Percentiles rank a stretch among this genome's conserved stretches.
phyloP scores from a whole-genome alignment of 2,113 vertebrate genomes.

The Vidua macroura region DNA sequence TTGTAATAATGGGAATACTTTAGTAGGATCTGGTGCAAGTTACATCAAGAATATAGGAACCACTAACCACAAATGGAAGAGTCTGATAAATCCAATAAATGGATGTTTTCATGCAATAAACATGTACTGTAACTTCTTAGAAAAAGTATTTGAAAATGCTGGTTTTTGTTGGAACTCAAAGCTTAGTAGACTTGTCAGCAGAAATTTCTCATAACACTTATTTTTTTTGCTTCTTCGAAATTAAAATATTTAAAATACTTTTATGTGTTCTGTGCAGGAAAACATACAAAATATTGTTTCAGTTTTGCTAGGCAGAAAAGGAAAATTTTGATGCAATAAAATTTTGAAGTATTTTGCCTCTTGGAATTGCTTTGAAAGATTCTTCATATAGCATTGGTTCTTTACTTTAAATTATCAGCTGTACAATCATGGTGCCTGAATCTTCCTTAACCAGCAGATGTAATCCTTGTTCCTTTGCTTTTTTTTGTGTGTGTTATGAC shows the following conservation, averaged over 20 bases:
- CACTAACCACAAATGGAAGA: constrained; percentile 37
- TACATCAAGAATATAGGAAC: constrained; percentile 36
- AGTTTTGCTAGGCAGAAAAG: constrained; percentile 41
- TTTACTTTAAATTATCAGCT: constrained; percentile 1
- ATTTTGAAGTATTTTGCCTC: constrained; percentile 31
- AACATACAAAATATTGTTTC: constrained; percentile 12
- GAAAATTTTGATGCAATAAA: constrained; percentile 68
- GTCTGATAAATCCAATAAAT: constrained; percentile 43
- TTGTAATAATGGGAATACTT: constrained; percentile 37
- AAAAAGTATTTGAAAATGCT: constrained; percentile 24
- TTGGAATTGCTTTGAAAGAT: constrained; percentile 20
- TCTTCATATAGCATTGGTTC: neutral
- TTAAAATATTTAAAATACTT: constrained; percentile 25
- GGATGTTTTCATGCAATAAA: constrained; percentile 76
- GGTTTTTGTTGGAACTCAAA: constrained; percentile 21
- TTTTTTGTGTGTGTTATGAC: neutral
- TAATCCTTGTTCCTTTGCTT: constrained; percentile 28
- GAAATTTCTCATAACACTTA: constrained; percentile 36
- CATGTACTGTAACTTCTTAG: constrained; percentile 63
- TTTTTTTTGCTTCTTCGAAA: constrained; percentile 41
- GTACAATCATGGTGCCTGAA: constrained; percentile 51
- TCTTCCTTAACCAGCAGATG: constrained; percentile 58
- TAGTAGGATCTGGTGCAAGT: constrained; percentile 14
- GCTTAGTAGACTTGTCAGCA: constrained; percentile 13
- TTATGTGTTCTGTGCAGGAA: constrained; percentile 32